Conservation (phyloP, 1,140 invertebrate genomes). For the Wasmannia auropunctata region DNA sequence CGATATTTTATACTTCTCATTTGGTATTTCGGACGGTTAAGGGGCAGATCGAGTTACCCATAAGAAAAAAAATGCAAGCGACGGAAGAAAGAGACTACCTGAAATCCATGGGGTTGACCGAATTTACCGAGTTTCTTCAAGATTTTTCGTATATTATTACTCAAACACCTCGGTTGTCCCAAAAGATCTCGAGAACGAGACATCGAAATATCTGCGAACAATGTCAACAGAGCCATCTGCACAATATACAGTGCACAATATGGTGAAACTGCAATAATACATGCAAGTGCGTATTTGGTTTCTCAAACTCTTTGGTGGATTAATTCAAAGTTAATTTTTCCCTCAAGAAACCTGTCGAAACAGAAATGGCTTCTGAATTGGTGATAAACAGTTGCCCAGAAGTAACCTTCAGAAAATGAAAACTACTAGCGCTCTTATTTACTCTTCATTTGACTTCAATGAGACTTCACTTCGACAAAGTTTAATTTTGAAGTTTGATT, state of each 20-base stretch:
- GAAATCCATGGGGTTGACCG: neutral
- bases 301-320: neutral
- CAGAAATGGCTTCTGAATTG: neutral
- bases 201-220: neutral
- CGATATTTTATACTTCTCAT: no score
- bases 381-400: neutral
- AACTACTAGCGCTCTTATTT: neutral
- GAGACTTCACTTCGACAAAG: neutral
- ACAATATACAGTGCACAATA: neutral
- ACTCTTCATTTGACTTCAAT: neutral
- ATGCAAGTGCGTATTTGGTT: neutral
- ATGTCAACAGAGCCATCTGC: neutral
- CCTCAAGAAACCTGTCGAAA: neutral
- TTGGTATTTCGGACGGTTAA: neutral
- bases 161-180: neutral
- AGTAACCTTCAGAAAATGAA: neutral
- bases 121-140: neutral
- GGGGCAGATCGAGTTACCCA: neutral
- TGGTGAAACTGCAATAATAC: slow-evolving; percentile 12
- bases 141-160: slow-evolving; percentile 13
- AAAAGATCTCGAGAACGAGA: neutral
- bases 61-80: neutral
- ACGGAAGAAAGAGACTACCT: neutral
- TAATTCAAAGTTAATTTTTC: neutral
- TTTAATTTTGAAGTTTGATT: neutral